Evolutionary conservation across 2,797 vertebrate genomes (phyloP).

Genomic region (Xerus rutilus): DNA sequence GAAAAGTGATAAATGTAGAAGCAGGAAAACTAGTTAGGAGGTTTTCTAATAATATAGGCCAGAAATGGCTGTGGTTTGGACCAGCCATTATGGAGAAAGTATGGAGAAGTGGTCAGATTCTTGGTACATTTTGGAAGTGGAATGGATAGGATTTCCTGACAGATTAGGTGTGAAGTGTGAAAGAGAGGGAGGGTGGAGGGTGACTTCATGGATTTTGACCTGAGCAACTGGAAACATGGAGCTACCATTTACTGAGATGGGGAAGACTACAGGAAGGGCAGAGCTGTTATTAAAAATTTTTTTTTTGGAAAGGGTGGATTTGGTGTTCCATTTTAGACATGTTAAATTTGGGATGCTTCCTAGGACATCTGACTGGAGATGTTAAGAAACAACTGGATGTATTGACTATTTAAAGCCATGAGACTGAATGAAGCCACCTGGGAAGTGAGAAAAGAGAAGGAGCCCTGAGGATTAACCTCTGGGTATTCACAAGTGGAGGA

Average conservation of each 20-base stretch:
- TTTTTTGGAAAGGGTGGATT: neutral
- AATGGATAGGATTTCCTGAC: constrained; percentile 49
- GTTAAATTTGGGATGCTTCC: constrained; percentile 32
- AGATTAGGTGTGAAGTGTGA: neutral
- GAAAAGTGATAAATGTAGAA: neutral
- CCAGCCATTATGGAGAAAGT: neutral
- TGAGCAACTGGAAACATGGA: neutral
- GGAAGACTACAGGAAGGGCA: neutral
- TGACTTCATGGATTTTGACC: neutral
- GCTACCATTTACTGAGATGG: neutral
- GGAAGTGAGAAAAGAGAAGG: neutral
- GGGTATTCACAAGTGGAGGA: neutral
- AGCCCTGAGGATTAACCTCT: too few species aligned
- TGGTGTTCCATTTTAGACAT: constrained; percentile 44
- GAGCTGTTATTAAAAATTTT: neutral
- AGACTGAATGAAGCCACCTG: neutral
- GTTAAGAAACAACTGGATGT: neutral
- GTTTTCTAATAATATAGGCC: neutral
- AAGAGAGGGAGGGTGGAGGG: neutral
- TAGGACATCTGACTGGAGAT: neutral
- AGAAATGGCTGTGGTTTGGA: neutral
- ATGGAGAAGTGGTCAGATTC: neutral
- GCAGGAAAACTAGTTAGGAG: neutral
- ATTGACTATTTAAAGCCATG: neutral
- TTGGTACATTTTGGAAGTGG: neutral